phyloP scores from a whole-genome alignment of 2,797 vertebrate genomes.

The Amniataba percoides region DNA sequence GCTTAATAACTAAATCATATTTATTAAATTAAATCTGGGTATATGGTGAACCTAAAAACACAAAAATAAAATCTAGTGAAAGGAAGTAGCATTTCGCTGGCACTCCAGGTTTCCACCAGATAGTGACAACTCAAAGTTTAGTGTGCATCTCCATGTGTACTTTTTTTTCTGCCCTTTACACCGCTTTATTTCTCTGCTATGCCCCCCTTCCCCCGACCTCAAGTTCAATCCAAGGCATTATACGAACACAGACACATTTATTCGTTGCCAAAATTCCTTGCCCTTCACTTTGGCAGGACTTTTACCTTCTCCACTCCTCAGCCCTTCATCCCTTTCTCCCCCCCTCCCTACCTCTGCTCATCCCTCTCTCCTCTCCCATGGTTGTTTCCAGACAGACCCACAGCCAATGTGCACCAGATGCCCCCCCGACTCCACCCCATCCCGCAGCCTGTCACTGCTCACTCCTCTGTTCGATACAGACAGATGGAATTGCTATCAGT shows the following conservation, averaged over 20 bases:
- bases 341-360: constrained; percentile 44
- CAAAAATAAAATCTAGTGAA: neutral
- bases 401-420: constrained; percentile 79
- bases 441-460: constrained; percentile 86
- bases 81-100: neutral
- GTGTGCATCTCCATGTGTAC: constrained; percentile 11
- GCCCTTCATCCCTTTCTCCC: constrained; percentile 52
- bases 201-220: constrained; percentile 36
- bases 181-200: constrained; percentile 38
- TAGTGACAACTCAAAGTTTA: constrained; percentile 31
- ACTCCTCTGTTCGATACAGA: constrained; percentile 89
- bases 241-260: constrained; percentile 85
- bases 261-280: constrained; percentile 52
- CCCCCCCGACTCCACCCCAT: constrained; percentile 81
- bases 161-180: constrained; percentile 15
- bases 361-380: constrained; percentile 59
- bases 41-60: neutral
- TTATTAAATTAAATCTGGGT: neutral
- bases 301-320: constrained; percentile 49
- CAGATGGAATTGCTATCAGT: constrained; percentile 99
- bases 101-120: constrained; percentile 15
- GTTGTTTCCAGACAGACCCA: constrained; percentile 70
- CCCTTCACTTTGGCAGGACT: constrained; percentile 73
- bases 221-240: constrained; percentile 82
- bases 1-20: neutral